phyloP scores from a whole-genome alignment of 2,113 vertebrate genomes.

The Seriola quinqueradiata region DNA sequence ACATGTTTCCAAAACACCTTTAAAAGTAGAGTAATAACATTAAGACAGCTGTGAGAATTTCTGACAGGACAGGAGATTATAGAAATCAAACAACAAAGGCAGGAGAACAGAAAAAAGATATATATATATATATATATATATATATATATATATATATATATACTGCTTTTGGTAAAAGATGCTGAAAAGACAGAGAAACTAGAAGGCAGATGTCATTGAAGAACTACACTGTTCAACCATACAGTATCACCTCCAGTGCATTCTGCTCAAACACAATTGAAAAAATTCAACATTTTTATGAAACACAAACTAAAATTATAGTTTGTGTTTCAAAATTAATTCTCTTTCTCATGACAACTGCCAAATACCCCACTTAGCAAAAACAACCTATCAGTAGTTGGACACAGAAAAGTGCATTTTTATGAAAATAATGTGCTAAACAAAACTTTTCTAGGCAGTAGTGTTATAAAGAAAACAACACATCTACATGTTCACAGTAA shows the following conservation, averaged over 20 bases:
- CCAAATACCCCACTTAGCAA: conserved; percentile 22
- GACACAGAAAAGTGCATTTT: conserved; percentile 78
- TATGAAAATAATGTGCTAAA: conserved; percentile 48
- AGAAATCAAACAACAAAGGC: conserved; percentile 5
- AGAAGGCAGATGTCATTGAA: background rate
- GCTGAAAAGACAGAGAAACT: background rate
- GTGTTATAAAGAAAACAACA: conserved; percentile 44
- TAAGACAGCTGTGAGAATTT: background rate
- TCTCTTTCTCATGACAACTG: conserved; percentile 29
- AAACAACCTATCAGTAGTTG: conserved; percentile 51
- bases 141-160: background rate
- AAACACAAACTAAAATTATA: conserved; percentile 16
- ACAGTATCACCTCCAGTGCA: conserved; percentile 20
- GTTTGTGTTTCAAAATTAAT: conserved; percentile 16
- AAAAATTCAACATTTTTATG: background rate
- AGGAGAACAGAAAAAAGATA: background rate
- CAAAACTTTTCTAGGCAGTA: conserved; percentile 29
- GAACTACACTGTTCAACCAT: background rate
- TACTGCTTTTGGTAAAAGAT: conserved; percentile 47
- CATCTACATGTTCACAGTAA: conserved; percentile 73
- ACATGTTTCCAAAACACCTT: conserved; percentile 15
- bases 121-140: background rate
- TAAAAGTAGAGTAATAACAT: background rate
- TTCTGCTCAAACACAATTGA: conserved; percentile 11
- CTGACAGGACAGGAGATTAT: background rate